Evolutionary conservation across 1,140 invertebrate species (phyloP), one percentile per base, ranked within the genome.

Genomic region (Drosophila navojoa): DNA sequence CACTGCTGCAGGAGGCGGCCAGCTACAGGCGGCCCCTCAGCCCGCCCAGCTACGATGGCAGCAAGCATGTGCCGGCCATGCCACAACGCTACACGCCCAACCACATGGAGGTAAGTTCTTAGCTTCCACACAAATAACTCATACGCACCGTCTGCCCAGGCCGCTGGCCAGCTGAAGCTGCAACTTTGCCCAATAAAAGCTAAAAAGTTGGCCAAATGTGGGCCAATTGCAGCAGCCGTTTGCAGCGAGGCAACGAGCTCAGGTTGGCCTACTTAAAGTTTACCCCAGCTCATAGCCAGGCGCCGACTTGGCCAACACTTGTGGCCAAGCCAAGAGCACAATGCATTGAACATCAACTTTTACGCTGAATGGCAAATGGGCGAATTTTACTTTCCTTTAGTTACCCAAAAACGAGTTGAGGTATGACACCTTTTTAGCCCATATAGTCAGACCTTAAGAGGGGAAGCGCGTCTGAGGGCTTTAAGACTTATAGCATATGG

Each of bases 11-110:
- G 57, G 90, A 91, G 58, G 90, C 90, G 5, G 90, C 90, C 42
- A 91, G 90, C 66, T 93, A 93, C 44, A 70, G 91, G 29, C 70
- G 92, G 44, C 92, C 92, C 0, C 59, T 93, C 10, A 93, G 92
- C 50, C 92, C 92, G 22, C 90, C 92, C 54, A 91, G 80, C 49
- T 93, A 93, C 57, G 91, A 92, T 72, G 85, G 81, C 60, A 91
- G 77, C 57, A 92, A 92, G 72, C 79, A 92, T 67, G 62, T 90
- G 45, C 81, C 91, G 2, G 74, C 89, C 19, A 91, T 91, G 91
- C 87, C 92, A 50, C 85, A 85, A 11, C 89, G 90, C 49, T 92
- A 92, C 52, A 92, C 91, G 53, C 85, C 92, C 47, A 91, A 91
- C 63, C 91, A 90, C 71, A 61, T 90, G 60, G 92, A 93, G 90